Evolutionary conservation across 2,888 invertebrate species (phyloP), one percentile per base, ranked within the genome.

Genomic region (Sminthurinus aureus): DNA sequence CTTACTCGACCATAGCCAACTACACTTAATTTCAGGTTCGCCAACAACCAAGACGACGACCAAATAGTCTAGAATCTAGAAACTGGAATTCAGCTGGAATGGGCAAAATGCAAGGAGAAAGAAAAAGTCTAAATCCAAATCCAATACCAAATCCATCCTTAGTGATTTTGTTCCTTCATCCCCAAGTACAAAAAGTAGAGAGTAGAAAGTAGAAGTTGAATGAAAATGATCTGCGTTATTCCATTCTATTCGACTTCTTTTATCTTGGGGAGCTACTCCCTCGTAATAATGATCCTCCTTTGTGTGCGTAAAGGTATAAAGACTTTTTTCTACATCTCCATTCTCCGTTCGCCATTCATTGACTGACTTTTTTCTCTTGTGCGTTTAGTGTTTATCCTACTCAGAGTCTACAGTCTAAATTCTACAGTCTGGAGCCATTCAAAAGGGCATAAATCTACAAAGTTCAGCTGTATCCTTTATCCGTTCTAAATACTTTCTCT

Each of bases 1-100:
- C n/a, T n/a, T n/a, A n/a, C n/a, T n/a, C 18, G 52, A 80, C 80
- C 71, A 24, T 52, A 66, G 18, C 26, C 64, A 71, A 71, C 69
- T 20, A 79, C 79, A 69, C 71, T 82, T 82, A 84, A 80, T 83
- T 82, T 82, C 78, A 79, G 81, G 81, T 83, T 79, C 79, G 66
- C 74, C 18, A 50, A n/a, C 69, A 69, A 79, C 15, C 24, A n/a
- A 74, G 66, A 69, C 12, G 26, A 66, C 58, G 52, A 38, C 38
- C 38, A 38, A 38, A 6, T 4, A 66, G 58, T 64, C 26, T 38
- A 67, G 79, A 18, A 79, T 67, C 18, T 66, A 6, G 20, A 66
- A 66, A n/a, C n/a, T n/a, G n/a, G n/a, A n/a, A n/a, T n/a, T n/a
- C n/a, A 38, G 38, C 3, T 38, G 38, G 6, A 38, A 38, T 38